phyloP scores from a whole-genome alignment of 1,140 invertebrate genomes.

The Phenacoccus solenopsis region DNA sequence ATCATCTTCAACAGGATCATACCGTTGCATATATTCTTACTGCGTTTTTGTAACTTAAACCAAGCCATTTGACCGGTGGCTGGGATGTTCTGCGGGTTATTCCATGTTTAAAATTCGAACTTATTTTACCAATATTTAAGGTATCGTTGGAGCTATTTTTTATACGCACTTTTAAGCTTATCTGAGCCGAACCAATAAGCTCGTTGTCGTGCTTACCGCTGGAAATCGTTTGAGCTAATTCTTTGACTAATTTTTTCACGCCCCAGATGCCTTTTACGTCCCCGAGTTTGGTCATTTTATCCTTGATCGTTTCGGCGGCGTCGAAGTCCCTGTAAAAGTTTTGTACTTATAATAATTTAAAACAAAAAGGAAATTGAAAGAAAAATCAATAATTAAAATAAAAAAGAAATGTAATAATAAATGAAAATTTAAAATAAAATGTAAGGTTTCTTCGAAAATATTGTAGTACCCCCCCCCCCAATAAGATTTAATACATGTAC shows the following conservation, averaged over 20 bases:
- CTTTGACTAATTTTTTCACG: slow-evolving; percentile 75
- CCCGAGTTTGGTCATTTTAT: slow-evolving; percentile 72
- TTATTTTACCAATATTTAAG: not conserved
- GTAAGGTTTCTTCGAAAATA: too few species aligned
- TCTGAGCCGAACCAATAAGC: slow-evolving; percentile 75
- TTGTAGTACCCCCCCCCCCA: too few species aligned
- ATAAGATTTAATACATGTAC: too few species aligned
- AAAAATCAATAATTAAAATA: not conserved
- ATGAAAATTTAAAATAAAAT: too few species aligned
- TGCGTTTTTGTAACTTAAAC: slow-evolving; percentile 77
- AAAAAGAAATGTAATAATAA: too few species aligned
- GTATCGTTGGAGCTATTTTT: not conserved
- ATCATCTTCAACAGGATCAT: slow-evolving; percentile 64
- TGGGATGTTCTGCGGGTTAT: slow-evolving; percentile 69
- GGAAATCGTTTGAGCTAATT: slow-evolving; percentile 88
- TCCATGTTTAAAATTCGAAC: not conserved
- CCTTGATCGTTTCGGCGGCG: slow-evolving; percentile 72
- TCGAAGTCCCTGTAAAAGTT: slow-evolving; percentile 57
- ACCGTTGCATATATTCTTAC: slow-evolving; percentile 70
- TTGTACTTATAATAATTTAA: not conserved
- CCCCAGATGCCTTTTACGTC: slow-evolving; percentile 73
- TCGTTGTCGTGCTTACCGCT: slow-evolving; percentile 90
- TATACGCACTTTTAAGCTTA: slow-evolving; percentile 63
- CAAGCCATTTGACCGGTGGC: slow-evolving; percentile 75
- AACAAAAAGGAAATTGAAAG: not conserved